A percentile compares a stretch with the other conserved stretches of the same genome.
These are phyloP conservation scores for Pegea sp. DNA, from an alignment of 23 tunicate genomes.

Conservation along the genomic window DNA sequence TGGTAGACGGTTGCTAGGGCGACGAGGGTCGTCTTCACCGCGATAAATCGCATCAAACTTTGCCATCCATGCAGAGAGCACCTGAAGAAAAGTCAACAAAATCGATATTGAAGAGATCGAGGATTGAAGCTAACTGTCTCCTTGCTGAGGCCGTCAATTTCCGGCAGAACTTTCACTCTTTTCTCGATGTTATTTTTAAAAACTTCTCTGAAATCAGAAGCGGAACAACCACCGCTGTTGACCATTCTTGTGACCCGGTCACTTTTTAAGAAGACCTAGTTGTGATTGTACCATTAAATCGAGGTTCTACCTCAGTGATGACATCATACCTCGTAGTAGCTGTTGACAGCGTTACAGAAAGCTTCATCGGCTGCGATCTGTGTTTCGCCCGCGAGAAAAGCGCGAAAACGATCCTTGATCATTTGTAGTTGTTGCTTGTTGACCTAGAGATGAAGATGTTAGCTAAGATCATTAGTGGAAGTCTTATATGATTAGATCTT, in stretches of 20 bases:
- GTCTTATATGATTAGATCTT: too few species aligned
- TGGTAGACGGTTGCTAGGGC: slow-evolving; percentile 52
- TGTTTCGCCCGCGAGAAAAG: slow-evolving; percentile 67
- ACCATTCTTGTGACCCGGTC: slow-evolving; percentile 84
- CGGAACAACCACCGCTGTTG: slow-evolving; percentile 87
- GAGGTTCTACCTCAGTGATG: too few species aligned
- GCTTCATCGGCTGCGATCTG: slow-evolving; percentile 94
- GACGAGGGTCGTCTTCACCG: slow-evolving; percentile 77
- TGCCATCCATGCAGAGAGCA: slow-evolving; percentile 91
- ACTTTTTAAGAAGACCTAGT: slow-evolving; percentile 73
- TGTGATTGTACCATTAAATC: too few species aligned
- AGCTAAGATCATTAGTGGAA: too few species aligned
- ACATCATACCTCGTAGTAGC: slow-evolving; percentile 84
- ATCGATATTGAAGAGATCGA: background rate
- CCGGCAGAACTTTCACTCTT: slow-evolving; percentile 77
- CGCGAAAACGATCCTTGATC: slow-evolving; percentile 70
- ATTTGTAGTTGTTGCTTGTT: slow-evolving; percentile 83
- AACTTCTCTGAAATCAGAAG: slow-evolving; percentile 83
- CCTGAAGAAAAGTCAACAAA: slow-evolving; percentile 15
- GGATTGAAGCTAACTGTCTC: slow-evolving; percentile 40
- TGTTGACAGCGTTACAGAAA: slow-evolving; percentile 74
- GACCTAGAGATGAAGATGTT: too few species aligned
- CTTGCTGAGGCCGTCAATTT: slow-evolving; percentile 90
- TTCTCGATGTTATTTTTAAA: slow-evolving; percentile 90
- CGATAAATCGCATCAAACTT: slow-evolving; percentile 96